Conservation (phyloP, 2,888 invertebrate species). For the Timandra comae region DNA sequence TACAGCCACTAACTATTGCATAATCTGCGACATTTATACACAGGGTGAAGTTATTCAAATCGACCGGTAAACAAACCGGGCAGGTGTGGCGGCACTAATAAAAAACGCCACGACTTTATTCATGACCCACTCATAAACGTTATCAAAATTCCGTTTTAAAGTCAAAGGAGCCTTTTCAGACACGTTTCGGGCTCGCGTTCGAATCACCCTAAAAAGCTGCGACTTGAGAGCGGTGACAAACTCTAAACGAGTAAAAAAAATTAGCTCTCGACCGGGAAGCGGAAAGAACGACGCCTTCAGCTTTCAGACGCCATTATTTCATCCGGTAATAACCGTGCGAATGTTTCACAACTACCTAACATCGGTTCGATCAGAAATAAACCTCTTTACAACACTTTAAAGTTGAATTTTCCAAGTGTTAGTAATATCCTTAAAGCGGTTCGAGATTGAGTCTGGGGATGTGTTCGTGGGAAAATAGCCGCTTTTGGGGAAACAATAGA, state of each 20-base stretch:
- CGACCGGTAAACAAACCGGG: constrained; percentile 10
- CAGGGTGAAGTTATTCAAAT: constrained; percentile 9
- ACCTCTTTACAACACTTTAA: constrained; percentile 34
- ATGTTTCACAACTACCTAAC: constrained; percentile 34
- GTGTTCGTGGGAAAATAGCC: constrained; percentile 28
- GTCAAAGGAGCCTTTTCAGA: constrained; percentile 31
- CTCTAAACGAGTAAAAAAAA: constrained; percentile 40
- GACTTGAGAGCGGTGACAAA: constrained; percentile 41
- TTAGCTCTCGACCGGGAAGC: constrained; percentile 43
- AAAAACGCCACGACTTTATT: constrained; percentile 11
- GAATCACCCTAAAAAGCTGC: constrained; percentile 35
- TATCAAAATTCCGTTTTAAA: constrained; percentile 38
- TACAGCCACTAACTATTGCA: background rate
- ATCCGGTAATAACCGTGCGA: constrained; percentile 44
- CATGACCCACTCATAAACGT: constrained; percentile 18
- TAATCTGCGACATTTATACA: constrained; percentile 1
- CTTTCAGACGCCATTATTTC: constrained; percentile 59
- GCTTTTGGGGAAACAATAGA: constrained; percentile 33
- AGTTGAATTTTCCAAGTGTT: constrained; percentile 44
- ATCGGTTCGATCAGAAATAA: constrained; percentile 33
- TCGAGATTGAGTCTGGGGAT: constrained; percentile 13
- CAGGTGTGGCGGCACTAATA: constrained; percentile 11
- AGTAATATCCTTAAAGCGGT: constrained; percentile 28
- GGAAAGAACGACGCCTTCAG: constrained; percentile 55
- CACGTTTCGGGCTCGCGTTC: constrained; percentile 29